Evolutionary conservation across 2,797 vertebrate genomes (phyloP).

Genomic region (Pampus argenteus): DNA sequence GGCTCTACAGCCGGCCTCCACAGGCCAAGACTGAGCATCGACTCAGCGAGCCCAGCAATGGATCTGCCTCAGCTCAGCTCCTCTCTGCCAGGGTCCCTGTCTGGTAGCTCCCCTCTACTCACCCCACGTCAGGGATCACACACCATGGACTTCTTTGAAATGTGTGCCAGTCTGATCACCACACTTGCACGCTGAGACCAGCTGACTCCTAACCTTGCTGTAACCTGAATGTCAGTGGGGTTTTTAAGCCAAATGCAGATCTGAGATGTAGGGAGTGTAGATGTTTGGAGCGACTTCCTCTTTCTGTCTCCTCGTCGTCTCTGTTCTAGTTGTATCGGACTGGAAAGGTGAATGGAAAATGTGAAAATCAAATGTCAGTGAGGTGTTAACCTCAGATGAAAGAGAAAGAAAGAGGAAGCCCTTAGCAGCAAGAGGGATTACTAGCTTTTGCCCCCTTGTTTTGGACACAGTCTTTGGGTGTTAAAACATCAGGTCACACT

Average conservation of each 20-base stretch:
- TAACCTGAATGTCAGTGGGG: constrained; percentile 35
- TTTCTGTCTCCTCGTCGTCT: constrained; percentile 53
- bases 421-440: constrained; percentile 20
- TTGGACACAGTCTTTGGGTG: constrained; percentile 30
- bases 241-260: constrained; percentile 32
- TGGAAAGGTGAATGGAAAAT: constrained; percentile 6
- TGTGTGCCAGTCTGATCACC: constrained; percentile 98
- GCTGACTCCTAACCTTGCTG: constrained; percentile 29
- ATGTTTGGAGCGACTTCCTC: constrained; percentile 51
- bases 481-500: constrained; percentile 12
- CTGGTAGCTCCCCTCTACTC: constrained; percentile 84
- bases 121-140: constrained; percentile 93
- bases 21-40: constrained; percentile 93
- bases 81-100: constrained; percentile 91
- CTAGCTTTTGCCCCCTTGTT: constrained; percentile 27
- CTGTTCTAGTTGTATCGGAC: constrained; percentile 1
- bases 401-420: constrained; percentile 50
- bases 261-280: constrained; percentile 22
- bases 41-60: constrained; percentile 82
- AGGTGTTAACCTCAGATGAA: constrained; percentile 24
- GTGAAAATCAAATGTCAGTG: background rate
- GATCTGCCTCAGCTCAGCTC: constrained; percentile 88
- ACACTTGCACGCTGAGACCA: constrained; percentile 91
- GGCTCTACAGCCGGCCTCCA: constrained; percentile 91
- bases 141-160: constrained; percentile 99